Conservation (phyloP, 1,140 invertebrate species). For the Gonatopus flavifemur region DNA sequence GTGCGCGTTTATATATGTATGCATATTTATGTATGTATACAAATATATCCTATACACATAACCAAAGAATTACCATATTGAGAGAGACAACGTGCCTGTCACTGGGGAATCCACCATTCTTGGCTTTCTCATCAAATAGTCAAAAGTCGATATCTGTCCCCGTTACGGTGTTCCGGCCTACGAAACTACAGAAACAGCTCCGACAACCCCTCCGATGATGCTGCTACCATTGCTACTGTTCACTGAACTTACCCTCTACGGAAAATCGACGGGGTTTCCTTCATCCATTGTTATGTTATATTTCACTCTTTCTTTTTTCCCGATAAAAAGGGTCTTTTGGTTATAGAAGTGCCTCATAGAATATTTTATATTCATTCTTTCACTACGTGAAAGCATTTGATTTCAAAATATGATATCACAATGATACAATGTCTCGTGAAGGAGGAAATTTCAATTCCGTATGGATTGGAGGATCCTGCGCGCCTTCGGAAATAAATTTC, state of each 20-base stretch:
- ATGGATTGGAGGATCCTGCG: too few relatives aligned
- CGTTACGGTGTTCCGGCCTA: slow-evolving; percentile 12
- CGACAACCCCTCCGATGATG: background rate
- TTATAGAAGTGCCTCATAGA: too few relatives aligned
- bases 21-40: background rate
- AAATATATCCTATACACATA: too few relatives aligned
- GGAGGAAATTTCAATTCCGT: too few relatives aligned
- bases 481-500: too few relatives aligned
- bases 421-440: too few relatives aligned
- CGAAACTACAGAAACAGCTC: slow-evolving; percentile 7
- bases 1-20: background rate
- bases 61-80: slow-evolving; percentile 39
- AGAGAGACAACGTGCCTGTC: slow-evolving; percentile 18
- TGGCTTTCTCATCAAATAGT: slow-evolving; percentile 42
- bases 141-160: slow-evolving; percentile 39
- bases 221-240: background rate
- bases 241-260: background rate
- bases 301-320: background rate
- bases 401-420: too few relatives aligned
- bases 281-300: background rate
- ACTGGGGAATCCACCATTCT: slow-evolving; percentile 33
- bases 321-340: too few relatives aligned
- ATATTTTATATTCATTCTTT: too few relatives aligned
- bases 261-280: background rate
- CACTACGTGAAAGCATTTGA: too few relatives aligned